These are phyloP conservation scores for Isurus oxyrinchus DNA, from an alignment of 2,113 vertebrate genomes.

Conservation along the genomic window DNA sequence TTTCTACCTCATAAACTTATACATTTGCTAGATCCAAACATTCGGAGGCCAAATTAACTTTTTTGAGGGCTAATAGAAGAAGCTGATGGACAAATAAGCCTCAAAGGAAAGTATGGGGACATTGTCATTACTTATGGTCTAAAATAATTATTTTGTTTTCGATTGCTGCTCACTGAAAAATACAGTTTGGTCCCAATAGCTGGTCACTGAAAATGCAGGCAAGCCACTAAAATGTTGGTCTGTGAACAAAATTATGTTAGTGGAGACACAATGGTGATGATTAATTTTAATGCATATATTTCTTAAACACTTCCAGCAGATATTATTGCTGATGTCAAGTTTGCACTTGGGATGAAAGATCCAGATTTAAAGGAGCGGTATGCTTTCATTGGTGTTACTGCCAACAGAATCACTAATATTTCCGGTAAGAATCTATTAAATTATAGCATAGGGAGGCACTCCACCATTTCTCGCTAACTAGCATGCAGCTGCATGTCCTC, in stretches of 20 bases:
- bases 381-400: not conserved
- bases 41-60: not conserved
- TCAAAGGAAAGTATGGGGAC: not conserved
- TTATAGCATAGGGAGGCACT: not conserved
- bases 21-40: not conserved
- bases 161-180: not conserved
- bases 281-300: not conserved
- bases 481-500: not conserved
- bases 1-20: constrained; percentile 12
- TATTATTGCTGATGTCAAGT: not conserved
- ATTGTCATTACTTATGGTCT: not conserved
- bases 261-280: not conserved
- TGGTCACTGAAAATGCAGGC: not conserved
- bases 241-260: not conserved
- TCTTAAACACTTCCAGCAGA: constrained; percentile 4
- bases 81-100: not conserved
- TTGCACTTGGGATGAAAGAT: not conserved
- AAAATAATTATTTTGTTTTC: not conserved
- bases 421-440: not conserved
- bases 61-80: not conserved
- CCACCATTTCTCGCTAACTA: not conserved
- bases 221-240: not conserved
- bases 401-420: constrained; percentile 10
- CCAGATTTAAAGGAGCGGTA: not conserved
- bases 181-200: not conserved